Evolutionary conservation across 2,888 invertebrate genomes (phyloP), one percentile per base, ranked within the genome.

Genomic region (Agapostemon virescens): DNA sequence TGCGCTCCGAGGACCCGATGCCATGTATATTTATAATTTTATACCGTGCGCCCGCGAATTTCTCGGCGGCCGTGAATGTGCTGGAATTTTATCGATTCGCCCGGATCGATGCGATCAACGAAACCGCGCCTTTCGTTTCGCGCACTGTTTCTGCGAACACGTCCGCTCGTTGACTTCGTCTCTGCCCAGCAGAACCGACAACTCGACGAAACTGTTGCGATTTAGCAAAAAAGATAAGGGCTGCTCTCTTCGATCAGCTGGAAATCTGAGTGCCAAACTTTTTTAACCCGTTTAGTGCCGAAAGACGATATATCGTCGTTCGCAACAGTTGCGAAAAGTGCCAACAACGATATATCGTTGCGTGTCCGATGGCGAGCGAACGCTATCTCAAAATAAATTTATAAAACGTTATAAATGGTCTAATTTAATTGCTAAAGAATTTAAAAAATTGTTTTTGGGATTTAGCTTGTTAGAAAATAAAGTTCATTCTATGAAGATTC

Each of bases 51-150:
- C 40, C 36, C 63, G 42, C 63, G 69, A 45, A 33, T 45, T 45
- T 69, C 69, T 79, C 66, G 30, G 58, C 63, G 66, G 30, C 52
- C 52, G 26, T 20, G 33, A 38, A 15, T 45, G 69, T 26, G 55
- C 55, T 11, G 77, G 64, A 77, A 69, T 69, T 77, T 78, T 64
- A 55, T 58, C 55, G 40, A 67, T 79, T 75, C 23, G 75, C 33
- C 61, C 23, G 58, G 23, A 13, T 17, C 9, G 15, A 13, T 49
- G 1, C 36, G 23, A 38, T 30, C 55, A 23, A 76, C 76, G n/a
- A n/a, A n/a, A n/a, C n/a, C n/a, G 20, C n/a, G 17, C 38, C 40
- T 42, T 69, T 55, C 26, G 26, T 55, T 69, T 40, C 52, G 38
- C 5, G 23, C 13, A 55, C 26, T 30, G 69, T 36, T 69, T 26